A percentile compares a stretch with the other conserved stretches of the same genome.
phyloP scores from a whole-genome alignment of 1,140 invertebrate genomes.

The Lineus longissimus region DNA sequence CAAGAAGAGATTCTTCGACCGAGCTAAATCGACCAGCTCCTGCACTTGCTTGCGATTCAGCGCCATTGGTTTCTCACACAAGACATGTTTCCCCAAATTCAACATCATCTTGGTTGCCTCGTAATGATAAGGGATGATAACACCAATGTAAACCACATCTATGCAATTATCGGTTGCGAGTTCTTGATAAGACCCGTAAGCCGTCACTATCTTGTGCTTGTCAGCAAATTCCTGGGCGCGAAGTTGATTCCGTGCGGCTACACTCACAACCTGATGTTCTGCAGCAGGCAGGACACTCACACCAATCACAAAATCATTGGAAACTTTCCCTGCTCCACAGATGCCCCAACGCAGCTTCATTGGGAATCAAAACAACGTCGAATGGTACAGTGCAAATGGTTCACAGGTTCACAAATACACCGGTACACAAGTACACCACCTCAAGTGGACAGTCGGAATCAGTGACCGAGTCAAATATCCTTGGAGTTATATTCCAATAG shows the following conservation, averaged over 20 bases:
- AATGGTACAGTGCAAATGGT: no score
- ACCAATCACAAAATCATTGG: conserved; percentile 74
- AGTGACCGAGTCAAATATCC: no score
- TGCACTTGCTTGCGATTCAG: conserved; percentile 61
- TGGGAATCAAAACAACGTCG: no score
- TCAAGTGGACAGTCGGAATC: no score
- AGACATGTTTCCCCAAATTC: conserved; percentile 71
- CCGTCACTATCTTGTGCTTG: conserved; percentile 64
- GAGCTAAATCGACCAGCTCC: conserved; percentile 39
- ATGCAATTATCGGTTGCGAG: conserved; percentile 60
- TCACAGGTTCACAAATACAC: no score
- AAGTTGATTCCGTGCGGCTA: conserved; percentile 65
- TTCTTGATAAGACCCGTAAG: conserved; percentile 72
- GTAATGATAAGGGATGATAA: conserved; percentile 68
- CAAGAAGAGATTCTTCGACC: conserved; percentile 64
- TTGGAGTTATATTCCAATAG: no score
- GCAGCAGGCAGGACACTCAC: conserved; percentile 60
- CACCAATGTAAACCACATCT: conserved; percentile 78
- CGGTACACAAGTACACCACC: no score
- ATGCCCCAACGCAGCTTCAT: conserved; percentile 72
- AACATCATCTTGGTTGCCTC: conserved; percentile 66
- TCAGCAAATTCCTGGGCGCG: conserved; percentile 72
- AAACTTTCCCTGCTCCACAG: conserved; percentile 67
- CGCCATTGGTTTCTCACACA: conserved; percentile 80
- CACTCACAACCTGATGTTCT: conserved; percentile 70